Evolutionary conservation across 2,888 invertebrate genomes (phyloP).

Genomic region (Drosophila prostipennis): DNA sequence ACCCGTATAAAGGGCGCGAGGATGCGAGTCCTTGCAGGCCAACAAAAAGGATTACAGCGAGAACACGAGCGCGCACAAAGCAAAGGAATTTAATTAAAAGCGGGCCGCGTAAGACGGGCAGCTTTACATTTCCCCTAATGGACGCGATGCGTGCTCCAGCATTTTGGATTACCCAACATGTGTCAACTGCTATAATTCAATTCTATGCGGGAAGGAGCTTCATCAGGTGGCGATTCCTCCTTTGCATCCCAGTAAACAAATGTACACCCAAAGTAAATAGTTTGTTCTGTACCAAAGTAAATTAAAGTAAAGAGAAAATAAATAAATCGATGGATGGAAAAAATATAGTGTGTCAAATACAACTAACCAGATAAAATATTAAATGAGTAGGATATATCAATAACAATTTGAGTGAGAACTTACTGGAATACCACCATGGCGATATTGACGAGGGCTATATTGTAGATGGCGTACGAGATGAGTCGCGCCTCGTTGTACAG

Average conservation of each 20-base stretch:
- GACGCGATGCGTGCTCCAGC: constrained; percentile 41
- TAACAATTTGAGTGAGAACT: constrained; percentile 82
- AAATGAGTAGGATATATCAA: not conserved
- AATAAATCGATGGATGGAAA: too few species aligned
- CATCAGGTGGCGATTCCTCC: constrained; percentile 4
- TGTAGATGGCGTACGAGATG: constrained; percentile 97
- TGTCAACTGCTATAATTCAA: constrained; percentile 52
- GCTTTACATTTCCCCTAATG: constrained; percentile 30
- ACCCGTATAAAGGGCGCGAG: not conserved
- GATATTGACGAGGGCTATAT: constrained; percentile 96
- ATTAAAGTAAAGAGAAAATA: too few species aligned
- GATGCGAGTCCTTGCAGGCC: constrained; percentile 37
- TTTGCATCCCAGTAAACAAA: not conserved
- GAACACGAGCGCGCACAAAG: constrained; percentile 60
- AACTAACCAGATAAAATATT: not conserved
- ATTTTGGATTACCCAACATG: constrained; percentile 53
- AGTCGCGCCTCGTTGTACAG: constrained; percentile 96
- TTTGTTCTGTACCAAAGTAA: too few species aligned
- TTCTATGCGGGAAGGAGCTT: constrained; percentile 23
- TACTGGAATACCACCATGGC: constrained; percentile 97
- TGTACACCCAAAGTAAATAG: not conserved
- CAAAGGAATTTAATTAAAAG: constrained; percentile 76
- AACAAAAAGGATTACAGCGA: constrained; percentile 70
- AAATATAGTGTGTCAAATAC: too few species aligned
- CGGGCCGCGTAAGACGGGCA: constrained; percentile 30